phyloP scores from a whole-genome alignment of 2,113 vertebrate species.

The Neolamprologus kungweensis region DNA sequence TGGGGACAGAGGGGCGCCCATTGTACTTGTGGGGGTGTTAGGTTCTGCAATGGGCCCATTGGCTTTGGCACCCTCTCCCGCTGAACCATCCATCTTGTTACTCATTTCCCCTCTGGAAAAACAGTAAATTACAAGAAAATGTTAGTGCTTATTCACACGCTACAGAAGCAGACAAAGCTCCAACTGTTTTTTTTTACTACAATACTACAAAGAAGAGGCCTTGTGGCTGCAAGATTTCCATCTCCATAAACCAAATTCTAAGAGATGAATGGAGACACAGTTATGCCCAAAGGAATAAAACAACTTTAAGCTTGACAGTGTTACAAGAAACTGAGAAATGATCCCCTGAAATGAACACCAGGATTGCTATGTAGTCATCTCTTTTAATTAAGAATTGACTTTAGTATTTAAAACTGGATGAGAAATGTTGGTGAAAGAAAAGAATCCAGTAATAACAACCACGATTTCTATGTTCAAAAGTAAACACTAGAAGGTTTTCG shows the following conservation, averaged over 20 bases:
- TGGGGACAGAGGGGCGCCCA: background rate
- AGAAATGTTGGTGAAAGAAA: background rate
- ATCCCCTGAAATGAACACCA: background rate
- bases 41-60: constrained; percentile 16
- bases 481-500: background rate
- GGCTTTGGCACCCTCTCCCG: background rate
- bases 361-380: background rate
- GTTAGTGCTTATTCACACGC: background rate
- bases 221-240: background rate
- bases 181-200: background rate
- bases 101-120: constrained; percentile 44
- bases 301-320: background rate
- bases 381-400: background rate
- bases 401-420: background rate
- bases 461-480: background rate
- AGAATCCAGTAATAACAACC: background rate
- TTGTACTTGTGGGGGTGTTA: background rate
- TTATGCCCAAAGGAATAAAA: background rate
- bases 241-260: background rate
- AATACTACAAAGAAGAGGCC: background rate
- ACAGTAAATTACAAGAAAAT: background rate
- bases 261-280: background rate
- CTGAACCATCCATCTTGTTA: constrained; percentile 21
- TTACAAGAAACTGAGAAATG: background rate
- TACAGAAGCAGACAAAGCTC: background rate